Evolutionary conservation across 2,113 vertebrate species (phyloP).

Genomic region (Notarius quadriscutis): DNA sequence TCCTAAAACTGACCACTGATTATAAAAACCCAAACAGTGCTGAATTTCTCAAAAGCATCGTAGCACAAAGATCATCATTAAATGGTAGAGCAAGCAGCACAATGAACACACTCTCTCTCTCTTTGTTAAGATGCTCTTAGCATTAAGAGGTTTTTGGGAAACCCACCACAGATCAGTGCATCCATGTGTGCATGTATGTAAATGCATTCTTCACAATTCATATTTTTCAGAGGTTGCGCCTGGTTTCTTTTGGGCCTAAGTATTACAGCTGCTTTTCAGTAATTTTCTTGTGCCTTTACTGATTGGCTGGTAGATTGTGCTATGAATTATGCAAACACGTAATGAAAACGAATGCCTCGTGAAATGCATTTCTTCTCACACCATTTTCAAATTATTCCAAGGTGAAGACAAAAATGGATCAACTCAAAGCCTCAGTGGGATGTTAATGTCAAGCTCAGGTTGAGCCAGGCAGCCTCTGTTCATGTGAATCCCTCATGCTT

Average conservation of each 20-base stretch:
- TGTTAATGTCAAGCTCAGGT: neutral
- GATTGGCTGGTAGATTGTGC: neutral
- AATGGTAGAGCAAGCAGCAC: too few relatives aligned
- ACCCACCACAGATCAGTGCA: neutral
- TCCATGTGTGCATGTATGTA: neutral
- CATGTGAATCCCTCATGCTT: neutral
- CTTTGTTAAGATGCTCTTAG: too few relatives aligned
- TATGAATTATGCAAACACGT: slow-evolving; percentile 5
- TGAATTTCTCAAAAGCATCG: too few relatives aligned
- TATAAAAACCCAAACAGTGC: neutral
- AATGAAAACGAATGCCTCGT: neutral
- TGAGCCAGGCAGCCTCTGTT: neutral
- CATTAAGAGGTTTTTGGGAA: too few relatives aligned
- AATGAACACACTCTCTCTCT: too few relatives aligned
- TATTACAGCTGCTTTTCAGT: neutral
- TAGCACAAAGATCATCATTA: too few relatives aligned
- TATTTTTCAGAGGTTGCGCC: neutral
- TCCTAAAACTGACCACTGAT: neutral
- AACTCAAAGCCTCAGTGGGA: neutral
- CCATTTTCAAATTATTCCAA: slow-evolving; percentile 27
- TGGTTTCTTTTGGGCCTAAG: neutral
- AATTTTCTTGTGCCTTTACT: neutral
- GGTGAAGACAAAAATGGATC: neutral
- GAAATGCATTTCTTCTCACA: slow-evolving; percentile 1
- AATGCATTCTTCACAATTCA: neutral